phyloP scores from a whole-genome alignment of 2,113 vertebrate species.

The Scomber colias region DNA sequence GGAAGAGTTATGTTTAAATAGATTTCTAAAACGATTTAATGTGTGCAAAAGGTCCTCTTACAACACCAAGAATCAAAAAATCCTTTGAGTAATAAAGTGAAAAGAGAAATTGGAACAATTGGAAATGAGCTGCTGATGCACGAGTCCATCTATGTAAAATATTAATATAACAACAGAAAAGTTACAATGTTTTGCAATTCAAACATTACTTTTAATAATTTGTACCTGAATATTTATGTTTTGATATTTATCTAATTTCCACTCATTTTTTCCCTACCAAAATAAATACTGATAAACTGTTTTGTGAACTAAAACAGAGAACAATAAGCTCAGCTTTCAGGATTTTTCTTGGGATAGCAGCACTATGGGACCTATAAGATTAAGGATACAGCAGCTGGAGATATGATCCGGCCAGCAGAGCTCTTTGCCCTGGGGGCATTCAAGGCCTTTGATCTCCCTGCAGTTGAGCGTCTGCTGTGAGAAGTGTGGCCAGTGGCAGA shows the following conservation, averaged over 20 bases:
- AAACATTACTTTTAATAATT: neutral
- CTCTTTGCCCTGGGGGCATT: slow-evolving; percentile 3
- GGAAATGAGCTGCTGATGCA: no score
- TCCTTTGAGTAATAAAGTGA: neutral
- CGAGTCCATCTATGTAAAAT: neutral
- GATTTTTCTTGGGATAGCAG: slow-evolving; percentile 25
- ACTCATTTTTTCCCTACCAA: neutral
- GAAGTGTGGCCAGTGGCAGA: slow-evolving; percentile 14
- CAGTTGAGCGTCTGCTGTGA: slow-evolving; percentile 29
- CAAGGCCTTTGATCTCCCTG: slow-evolving; percentile 62
- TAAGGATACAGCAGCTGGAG: neutral
- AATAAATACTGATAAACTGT: slow-evolving; percentile 5
- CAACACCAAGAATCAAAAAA: neutral
- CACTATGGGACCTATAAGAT: neutral
- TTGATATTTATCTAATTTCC: neutral
- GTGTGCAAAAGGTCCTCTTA: neutral
- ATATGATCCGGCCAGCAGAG: slow-evolving; percentile 1
- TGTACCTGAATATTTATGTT: neutral
- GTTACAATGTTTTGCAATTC: neutral
- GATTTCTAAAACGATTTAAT: neutral
- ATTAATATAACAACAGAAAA: neutral
- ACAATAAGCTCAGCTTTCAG: slow-evolving; percentile 1
- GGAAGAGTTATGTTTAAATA: neutral
- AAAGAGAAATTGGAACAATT: neutral
- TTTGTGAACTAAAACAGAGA: neutral